A percentile compares a stretch with the other conserved stretches of the same genome.
Conservation (phyloP, 64 coral and sea anemone species). For the Anthopleura sola region DNA sequence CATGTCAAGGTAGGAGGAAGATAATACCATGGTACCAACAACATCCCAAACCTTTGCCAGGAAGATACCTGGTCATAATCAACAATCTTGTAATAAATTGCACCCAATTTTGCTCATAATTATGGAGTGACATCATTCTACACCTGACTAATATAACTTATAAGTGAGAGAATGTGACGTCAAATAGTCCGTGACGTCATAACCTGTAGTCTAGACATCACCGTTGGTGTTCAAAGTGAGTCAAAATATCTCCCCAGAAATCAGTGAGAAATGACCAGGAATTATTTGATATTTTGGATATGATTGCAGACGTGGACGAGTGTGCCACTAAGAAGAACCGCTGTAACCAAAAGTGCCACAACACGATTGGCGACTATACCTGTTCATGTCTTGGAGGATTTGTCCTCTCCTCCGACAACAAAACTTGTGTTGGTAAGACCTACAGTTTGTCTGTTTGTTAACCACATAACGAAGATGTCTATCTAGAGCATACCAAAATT, state of each 20-base stretch:
- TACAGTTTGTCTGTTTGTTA: not conserved
- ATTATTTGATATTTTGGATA: not conserved
- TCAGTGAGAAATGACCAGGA: not conserved
- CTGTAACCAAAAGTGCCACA: conserved; percentile 38
- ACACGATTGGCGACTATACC: conserved; percentile 37
- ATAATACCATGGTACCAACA: not conserved
- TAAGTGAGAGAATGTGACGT: no score
- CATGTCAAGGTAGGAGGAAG: conserved; percentile 16
- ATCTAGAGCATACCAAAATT: not conserved
- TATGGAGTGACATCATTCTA: no score
- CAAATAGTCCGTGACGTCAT: no score
- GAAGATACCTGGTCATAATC: no score
- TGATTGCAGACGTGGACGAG: conserved; percentile 16
- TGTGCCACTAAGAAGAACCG: not conserved
- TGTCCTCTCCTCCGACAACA: conserved; percentile 3
- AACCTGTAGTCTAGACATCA: no score
- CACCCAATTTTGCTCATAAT: no score
- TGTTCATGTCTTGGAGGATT: conserved; percentile 49
- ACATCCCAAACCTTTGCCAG: no score
- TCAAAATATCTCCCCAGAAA: not conserved
- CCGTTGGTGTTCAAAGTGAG: no score
- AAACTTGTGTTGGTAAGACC: conserved; percentile 27
- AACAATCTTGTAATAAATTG: no score
- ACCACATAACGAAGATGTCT: not conserved
- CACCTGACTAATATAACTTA: no score